These are phyloP conservation scores for Drosophila meridiana DNA, from an alignment of 2,888 invertebrate genomes.

Conservation along the genomic window DNA sequence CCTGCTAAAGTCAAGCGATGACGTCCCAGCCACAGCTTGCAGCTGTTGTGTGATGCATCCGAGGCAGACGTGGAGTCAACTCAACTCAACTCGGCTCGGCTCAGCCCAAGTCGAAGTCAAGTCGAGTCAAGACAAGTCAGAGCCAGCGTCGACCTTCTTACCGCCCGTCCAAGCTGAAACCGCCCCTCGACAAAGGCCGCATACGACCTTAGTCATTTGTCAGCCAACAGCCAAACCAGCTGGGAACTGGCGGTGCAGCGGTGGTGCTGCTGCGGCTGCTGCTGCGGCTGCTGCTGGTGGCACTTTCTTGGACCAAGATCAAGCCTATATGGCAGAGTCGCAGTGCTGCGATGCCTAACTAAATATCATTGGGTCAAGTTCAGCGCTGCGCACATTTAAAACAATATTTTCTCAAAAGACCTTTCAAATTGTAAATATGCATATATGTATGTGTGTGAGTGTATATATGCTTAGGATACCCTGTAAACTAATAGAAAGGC, in stretches of 20 bases:
- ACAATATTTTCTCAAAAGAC: conserved; percentile 70
- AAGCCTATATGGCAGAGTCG: conserved; percentile 28
- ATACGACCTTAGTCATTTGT: conserved; percentile 79
- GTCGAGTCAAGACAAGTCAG: conserved; percentile 60
- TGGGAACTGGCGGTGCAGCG: conserved; percentile 34
- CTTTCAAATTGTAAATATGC: conserved; percentile 55
- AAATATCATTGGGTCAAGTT: conserved; percentile 82
- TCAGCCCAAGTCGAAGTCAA: conserved; percentile 21
- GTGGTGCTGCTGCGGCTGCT: conserved; percentile 9
- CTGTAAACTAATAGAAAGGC: conserved; percentile 17
- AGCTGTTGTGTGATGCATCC: conserved; percentile 69
- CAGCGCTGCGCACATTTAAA: conserved; percentile 68
- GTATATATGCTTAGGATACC: conserved; percentile 8
- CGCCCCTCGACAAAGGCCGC: conserved; percentile 68
- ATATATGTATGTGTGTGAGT: background rate
- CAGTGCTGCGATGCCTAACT: conserved; percentile 49
- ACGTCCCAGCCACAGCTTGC: conserved; percentile 63
- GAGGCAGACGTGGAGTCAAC: conserved; percentile 52
- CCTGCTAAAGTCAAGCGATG: conserved; percentile 71
- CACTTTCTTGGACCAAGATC: conserved; percentile 76
- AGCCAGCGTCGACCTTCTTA: conserved; percentile 73
- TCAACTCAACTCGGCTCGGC: conserved; percentile 6
- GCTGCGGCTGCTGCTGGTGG: conserved; percentile 43
- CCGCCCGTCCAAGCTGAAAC: conserved; percentile 72
- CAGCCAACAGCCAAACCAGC: conserved; percentile 56